phyloP scores from a whole-genome alignment of 2,888 invertebrate genomes.

The Eremobia ochroleuca region DNA sequence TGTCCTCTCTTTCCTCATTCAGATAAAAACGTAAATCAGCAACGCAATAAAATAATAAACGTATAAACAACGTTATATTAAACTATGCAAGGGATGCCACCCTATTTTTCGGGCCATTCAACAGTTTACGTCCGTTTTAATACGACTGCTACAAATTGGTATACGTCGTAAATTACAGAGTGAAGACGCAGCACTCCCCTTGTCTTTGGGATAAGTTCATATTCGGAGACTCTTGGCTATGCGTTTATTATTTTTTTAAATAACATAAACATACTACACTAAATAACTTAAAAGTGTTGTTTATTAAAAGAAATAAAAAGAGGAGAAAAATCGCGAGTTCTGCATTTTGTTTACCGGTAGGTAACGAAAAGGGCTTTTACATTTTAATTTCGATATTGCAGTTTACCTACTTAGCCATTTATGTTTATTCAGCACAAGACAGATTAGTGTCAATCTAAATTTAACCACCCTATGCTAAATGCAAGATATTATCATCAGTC shows the following conservation, averaged over 20 bases:
- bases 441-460: too few relatives aligned
- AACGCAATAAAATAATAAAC: conserved; percentile 66
- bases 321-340: neutral
- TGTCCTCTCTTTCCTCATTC: neutral
- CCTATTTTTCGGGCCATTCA: conserved; percentile 89
- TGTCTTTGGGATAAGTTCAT: conserved; percentile 45
- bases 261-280: too few relatives aligned
- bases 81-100: conserved; percentile 76
- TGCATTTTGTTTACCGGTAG: too few relatives aligned
- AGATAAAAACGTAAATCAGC: conserved; percentile 55
- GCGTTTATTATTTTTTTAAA: neutral
- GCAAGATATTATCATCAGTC: neutral
- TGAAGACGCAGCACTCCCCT: conserved; percentile 78
- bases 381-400: too few relatives aligned
- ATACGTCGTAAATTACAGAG: conserved; percentile 87
- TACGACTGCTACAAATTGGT: conserved; percentile 88
- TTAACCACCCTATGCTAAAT: neutral
- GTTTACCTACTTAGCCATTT: too few relatives aligned
- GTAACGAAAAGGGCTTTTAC: too few relatives aligned
- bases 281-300: too few relatives aligned
- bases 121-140: conserved; percentile 88
- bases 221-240: conserved; percentile 29
- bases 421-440: too few relatives aligned
- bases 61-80: conserved; percentile 73
- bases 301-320: too few relatives aligned